Percentiles rank a stretch among this genome's conserved stretches.
Evolutionary conservation across 1,140 invertebrate species (phyloP).

Genomic region (Phymorhynchus buccinoides): DNA sequence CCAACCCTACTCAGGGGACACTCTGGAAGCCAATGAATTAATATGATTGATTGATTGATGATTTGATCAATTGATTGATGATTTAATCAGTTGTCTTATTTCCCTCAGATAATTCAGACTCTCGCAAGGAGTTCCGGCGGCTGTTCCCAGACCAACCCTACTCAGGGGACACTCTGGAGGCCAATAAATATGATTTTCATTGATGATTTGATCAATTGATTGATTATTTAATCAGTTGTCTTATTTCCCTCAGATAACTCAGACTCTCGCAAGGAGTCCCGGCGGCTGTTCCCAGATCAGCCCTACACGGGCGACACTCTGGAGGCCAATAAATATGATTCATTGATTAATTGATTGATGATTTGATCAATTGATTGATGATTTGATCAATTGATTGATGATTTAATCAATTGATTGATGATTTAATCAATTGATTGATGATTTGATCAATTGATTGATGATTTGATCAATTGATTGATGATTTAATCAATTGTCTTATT

Average conservation of each 20-base stretch:
- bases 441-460: too few species aligned
- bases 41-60: too few species aligned
- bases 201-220: too few species aligned
- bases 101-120: constrained; percentile 58
- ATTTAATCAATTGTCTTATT: background rate
- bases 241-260: constrained; percentile 51
- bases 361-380: too few species aligned
- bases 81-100: too few species aligned
- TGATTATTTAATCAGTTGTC: too few species aligned
- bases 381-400: too few species aligned
- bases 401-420: too few species aligned
- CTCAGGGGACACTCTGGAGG: constrained; percentile 60
- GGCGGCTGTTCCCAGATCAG: constrained; percentile 62
- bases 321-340: too few species aligned
- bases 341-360: too few species aligned
- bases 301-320: constrained; percentile 59
- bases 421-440: background rate
- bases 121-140: constrained; percentile 61
- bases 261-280: constrained; percentile 63
- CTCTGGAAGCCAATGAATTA: constrained; percentile 62
- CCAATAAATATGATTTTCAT: too few species aligned
- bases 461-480: background rate
- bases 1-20: constrained; percentile 55
- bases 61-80: too few species aligned
- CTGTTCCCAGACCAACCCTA: constrained; percentile 64